These are phyloP conservation scores for Maccullochella peelii DNA, from an alignment of 2,113 vertebrate species.

Conservation along the genomic window DNA sequence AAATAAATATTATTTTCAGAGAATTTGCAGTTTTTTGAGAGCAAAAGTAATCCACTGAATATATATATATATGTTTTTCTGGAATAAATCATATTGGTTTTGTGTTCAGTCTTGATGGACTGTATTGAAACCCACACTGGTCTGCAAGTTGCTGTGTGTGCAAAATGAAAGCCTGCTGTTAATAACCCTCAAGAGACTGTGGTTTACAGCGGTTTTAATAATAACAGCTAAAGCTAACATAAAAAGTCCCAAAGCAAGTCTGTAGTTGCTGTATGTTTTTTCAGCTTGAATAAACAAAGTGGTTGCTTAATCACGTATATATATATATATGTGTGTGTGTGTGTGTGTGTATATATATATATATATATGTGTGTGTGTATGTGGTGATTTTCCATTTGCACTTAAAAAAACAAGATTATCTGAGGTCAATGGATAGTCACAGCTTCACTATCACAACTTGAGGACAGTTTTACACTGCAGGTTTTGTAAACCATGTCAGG, in stretches of 20 bases:
- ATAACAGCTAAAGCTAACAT: neutral
- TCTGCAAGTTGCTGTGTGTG: neutral
- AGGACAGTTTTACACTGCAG: neutral
- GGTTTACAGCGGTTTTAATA: neutral
- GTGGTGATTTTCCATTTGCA: too few species aligned
- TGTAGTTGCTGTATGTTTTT: neutral
- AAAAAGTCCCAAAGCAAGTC: neutral
- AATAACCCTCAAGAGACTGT: neutral
- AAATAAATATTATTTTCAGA: neutral
- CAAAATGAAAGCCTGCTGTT: neutral
- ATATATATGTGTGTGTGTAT: too few species aligned
- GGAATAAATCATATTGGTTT: neutral
- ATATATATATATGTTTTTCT: neutral
- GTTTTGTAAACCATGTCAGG: neutral
- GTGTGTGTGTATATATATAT: too few species aligned
- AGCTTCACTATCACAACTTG: neutral
- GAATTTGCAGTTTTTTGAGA: neutral
- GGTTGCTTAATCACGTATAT: neutral
- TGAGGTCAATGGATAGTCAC: neutral
- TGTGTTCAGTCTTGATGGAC: neutral
- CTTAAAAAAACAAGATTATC: neutral
- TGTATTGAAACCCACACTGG: neutral
- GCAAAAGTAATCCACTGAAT: neutral
- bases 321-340: too few species aligned
- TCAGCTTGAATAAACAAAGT: neutral